Conservation (phyloP, 2,113 vertebrate genomes). For the Bucco capensis region DNA sequence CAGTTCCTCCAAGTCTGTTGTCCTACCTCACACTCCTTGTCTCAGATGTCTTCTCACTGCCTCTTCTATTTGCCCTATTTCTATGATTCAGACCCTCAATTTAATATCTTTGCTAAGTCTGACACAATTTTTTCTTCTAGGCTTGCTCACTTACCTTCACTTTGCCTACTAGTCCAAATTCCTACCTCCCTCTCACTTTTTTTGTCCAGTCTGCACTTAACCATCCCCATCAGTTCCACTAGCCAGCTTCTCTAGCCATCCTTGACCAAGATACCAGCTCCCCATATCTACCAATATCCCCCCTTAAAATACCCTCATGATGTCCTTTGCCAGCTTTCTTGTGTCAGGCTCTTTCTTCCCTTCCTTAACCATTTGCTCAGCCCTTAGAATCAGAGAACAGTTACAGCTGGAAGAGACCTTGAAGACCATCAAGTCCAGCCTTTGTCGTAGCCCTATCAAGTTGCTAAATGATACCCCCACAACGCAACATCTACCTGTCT, state of each 20-base stretch:
- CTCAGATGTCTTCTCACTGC: background rate
- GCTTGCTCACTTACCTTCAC: background rate
- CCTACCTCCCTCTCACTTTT: background rate
- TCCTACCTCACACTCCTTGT: background rate
- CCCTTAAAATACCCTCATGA: background rate
- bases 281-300: background rate
- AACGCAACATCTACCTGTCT: too few species aligned
- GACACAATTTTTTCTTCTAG: background rate
- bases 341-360: background rate
- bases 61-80: background rate
- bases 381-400: too few species aligned
- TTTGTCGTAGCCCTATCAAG: too few species aligned
- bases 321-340: background rate
- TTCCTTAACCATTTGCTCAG: background rate
- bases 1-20: background rate
- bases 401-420: too few species aligned
- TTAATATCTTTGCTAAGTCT: background rate
- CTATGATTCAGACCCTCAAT: background rate
- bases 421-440: too few species aligned
- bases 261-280: background rate
- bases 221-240: background rate
- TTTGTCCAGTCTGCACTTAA: background rate
- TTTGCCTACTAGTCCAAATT: background rate
- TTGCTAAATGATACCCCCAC: too few species aligned
- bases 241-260: background rate